Conservation (phyloP, 2,888 invertebrate genomes). For the Spisula solida region DNA sequence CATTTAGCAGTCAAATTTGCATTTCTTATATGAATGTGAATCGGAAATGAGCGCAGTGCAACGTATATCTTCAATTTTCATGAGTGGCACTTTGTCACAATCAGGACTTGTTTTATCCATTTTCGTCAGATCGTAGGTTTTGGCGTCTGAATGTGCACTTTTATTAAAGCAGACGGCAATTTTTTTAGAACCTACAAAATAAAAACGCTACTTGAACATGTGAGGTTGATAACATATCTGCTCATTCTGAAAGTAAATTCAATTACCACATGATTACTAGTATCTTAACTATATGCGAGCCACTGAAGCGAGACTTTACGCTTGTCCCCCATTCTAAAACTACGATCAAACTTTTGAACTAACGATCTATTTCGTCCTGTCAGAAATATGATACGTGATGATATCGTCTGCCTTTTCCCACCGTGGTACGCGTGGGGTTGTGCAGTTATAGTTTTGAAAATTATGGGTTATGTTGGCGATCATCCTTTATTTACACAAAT, state of each 20-base stretch:
- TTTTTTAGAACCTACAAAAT: too few relatives aligned
- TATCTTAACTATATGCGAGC: not conserved
- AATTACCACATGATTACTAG: not conserved
- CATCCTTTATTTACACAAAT: slow-evolving; percentile 45
- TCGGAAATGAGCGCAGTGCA: too few relatives aligned
- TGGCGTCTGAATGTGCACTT: not conserved
- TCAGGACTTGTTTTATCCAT: too few relatives aligned
- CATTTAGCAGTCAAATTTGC: not conserved
- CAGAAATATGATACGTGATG: slow-evolving; percentile 55
- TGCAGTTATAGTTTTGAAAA: slow-evolving; percentile 48
- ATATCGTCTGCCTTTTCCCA: slow-evolving; percentile 50
- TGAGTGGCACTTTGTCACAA: too few relatives aligned
- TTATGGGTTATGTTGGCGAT: slow-evolving; percentile 39
- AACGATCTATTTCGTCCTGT: slow-evolving; percentile 42
- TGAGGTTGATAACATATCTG: not conserved
- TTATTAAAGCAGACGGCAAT: too few relatives aligned
- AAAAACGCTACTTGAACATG: too few relatives aligned
- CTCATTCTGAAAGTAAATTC: not conserved
- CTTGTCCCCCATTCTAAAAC: not conserved
- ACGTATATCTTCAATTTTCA: too few relatives aligned
- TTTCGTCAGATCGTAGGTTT: too few relatives aligned
- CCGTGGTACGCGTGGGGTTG: slow-evolving; percentile 50
- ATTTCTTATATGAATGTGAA: not conserved
- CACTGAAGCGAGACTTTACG: slow-evolving; percentile 27
- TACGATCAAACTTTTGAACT: slow-evolving; percentile 8